phyloP scores from a whole-genome alignment of 2,888 invertebrate genomes.

The Drosophila vallismaia region DNA sequence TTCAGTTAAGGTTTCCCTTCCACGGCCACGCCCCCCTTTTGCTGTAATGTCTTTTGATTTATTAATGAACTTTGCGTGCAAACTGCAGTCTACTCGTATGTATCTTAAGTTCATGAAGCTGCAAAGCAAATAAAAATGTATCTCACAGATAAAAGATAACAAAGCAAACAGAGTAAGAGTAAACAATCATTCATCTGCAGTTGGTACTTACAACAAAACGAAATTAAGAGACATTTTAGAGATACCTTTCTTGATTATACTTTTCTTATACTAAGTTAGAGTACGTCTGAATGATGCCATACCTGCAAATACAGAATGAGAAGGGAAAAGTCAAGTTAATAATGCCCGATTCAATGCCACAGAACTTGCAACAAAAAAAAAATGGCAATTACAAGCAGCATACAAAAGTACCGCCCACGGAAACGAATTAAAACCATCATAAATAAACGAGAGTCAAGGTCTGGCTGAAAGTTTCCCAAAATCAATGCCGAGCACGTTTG shows the following conservation, averaged over 20 bases:
- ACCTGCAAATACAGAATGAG: slow-evolving; percentile 45
- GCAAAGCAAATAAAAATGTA: slow-evolving; percentile 13
- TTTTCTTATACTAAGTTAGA: slow-evolving; percentile 10
- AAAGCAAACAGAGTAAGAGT: not conserved
- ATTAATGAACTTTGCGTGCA: slow-evolving; percentile 32
- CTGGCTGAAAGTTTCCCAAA: slow-evolving; percentile 35
- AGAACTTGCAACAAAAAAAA: slow-evolving; percentile 9
- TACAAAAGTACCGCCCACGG: slow-evolving; percentile 57
- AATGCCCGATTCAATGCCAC: slow-evolving; percentile 13
- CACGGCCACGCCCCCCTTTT: slow-evolving; percentile 10
- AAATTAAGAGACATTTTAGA: slow-evolving; percentile 1
- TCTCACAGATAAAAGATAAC: slow-evolving; percentile 19
- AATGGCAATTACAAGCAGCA: slow-evolving; percentile 48
- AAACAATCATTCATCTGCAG: slow-evolving; percentile 11
- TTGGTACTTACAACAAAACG: slow-evolving; percentile 21
- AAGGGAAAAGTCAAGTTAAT: slow-evolving; percentile 15
- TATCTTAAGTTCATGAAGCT: slow-evolving; percentile 1
- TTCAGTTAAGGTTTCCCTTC: slow-evolving; percentile 46
- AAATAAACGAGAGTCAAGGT: slow-evolving; percentile 59
- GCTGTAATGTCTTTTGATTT: slow-evolving; percentile 26
- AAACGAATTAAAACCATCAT: slow-evolving; percentile 68
- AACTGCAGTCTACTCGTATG: slow-evolving; percentile 12
- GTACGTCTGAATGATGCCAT: slow-evolving; percentile 3
- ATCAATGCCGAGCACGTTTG: slow-evolving; percentile 57
- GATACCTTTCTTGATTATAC: slow-evolving; percentile 7